Evolutionary conservation across 2,797 vertebrate genomes (phyloP).

Genomic region (Garrulus glandarius): DNA sequence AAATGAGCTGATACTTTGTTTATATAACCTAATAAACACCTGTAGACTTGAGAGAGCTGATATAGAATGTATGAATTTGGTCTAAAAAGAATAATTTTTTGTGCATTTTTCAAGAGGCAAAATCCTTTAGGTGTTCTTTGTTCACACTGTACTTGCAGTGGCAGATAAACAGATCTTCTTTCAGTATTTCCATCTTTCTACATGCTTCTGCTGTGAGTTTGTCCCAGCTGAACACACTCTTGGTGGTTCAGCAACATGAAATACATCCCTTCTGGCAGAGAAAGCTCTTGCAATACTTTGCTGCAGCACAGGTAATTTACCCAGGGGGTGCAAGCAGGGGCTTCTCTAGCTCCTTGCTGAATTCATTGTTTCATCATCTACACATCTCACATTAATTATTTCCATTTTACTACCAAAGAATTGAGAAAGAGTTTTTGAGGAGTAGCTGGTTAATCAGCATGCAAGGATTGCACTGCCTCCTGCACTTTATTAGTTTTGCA

Average conservation of each 20-base stretch:
- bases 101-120: background rate
- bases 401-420: background rate
- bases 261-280: background rate
- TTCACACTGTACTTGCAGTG: background rate
- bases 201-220: background rate
- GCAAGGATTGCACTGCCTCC: background rate
- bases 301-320: background rate
- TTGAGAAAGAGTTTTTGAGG: conserved; percentile 5
- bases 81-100: background rate
- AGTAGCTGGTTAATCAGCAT: background rate
- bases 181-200: background rate
- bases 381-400: conserved; percentile 11
- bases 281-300: background rate
- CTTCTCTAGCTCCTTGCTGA: conserved; percentile 7
- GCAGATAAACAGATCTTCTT: background rate
- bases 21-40: background rate
- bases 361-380: background rate
- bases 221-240: background rate
- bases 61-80: background rate
- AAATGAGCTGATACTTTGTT: background rate
- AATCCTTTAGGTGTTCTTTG: background rate
- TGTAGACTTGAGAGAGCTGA: background rate
- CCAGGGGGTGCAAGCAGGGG: background rate
- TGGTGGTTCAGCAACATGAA: background rate
- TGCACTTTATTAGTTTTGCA: background rate